Conservation (phyloP, 2,113 vertebrate genomes). For the Oncorhynchus keta region DNA sequence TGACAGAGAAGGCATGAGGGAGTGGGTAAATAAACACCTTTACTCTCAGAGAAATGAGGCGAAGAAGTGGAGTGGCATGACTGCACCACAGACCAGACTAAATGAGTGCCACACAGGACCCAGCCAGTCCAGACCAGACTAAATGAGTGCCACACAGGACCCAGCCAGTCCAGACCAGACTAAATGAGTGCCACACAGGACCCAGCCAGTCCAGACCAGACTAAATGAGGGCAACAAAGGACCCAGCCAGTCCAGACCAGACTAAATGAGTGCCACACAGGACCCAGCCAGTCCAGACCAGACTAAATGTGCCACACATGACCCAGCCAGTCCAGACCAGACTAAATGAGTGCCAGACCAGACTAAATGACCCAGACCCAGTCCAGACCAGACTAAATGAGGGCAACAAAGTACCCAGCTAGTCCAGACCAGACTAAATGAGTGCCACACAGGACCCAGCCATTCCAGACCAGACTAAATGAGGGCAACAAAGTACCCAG, state of each 20-base stretch:
- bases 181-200: too few relatives aligned
- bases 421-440: too few relatives aligned
- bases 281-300: too few relatives aligned
- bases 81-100: slow-evolving; percentile 24
- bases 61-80: slow-evolving; percentile 45
- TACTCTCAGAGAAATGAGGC: slow-evolving; percentile 35
- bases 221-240: fast-evolving
- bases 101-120: not conserved
- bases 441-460: too few relatives aligned
- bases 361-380: too few relatives aligned
- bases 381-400: not conserved
- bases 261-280: not conserved
- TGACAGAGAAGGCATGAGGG: slow-evolving; percentile 49
- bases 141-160: not conserved
- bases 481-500: too few relatives aligned
- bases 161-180: too few relatives aligned
- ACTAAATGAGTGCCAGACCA: fast-evolving
- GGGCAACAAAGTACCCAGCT: fast-evolving
- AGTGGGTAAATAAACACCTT: slow-evolving; percentile 59
- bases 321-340: too few relatives aligned
- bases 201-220: too few relatives aligned
- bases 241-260: not conserved
- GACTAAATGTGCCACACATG: too few relatives aligned
- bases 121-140: not conserved
- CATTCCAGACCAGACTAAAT: not conserved